Conservation (phyloP, 2,888 invertebrate species). For the Eupithecia dodoneata region DNA sequence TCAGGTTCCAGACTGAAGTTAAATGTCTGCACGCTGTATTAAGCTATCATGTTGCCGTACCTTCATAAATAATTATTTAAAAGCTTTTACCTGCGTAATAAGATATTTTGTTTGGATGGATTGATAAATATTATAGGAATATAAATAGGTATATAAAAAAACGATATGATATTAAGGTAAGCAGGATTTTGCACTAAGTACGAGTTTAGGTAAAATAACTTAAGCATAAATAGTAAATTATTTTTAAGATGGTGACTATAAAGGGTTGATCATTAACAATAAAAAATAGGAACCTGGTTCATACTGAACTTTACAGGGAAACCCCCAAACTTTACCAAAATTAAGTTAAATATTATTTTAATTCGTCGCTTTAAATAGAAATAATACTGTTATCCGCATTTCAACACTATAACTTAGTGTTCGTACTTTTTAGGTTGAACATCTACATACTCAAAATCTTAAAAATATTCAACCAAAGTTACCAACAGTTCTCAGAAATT, state of each 20-base stretch:
- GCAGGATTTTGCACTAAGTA: constrained; percentile 1
- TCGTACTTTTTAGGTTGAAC: neutral
- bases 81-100: neutral
- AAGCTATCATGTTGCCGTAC: neutral
- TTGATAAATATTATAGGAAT: neutral
- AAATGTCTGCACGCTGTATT: neutral
- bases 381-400: neutral
- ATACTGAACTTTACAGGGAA: neutral
- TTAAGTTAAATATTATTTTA: neutral
- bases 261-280: no score
- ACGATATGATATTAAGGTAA: neutral
- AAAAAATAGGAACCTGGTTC: neutral
- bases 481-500: neutral
- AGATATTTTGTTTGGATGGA: neutral
- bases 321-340: neutral
- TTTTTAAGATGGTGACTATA: no score
- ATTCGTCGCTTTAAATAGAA: neutral
- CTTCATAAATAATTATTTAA: neutral
- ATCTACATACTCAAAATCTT: neutral
- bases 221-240: neutral
- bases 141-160: neutral
- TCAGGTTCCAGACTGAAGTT: neutral
- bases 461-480: neutral
- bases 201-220: neutral
- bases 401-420: neutral